Conservation (phyloP, 2,888 invertebrate species). For the Sphaerophoria taeniata region DNA sequence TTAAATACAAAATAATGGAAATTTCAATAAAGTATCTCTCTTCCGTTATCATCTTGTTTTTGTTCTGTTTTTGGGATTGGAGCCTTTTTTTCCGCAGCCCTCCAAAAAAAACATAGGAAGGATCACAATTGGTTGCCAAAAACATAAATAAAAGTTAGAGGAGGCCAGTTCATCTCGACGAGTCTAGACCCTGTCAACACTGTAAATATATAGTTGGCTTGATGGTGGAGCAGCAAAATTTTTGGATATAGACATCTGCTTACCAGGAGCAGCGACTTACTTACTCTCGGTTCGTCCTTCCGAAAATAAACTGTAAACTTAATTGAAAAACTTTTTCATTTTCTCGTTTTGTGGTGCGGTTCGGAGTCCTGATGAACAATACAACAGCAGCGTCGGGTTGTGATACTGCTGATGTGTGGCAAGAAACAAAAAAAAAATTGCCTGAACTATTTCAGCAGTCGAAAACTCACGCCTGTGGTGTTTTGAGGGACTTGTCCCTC, state of each 20-base stretch:
- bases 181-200: constrained; percentile 75
- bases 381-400: too few relatives aligned
- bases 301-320: too few relatives aligned
- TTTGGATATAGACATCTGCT: background rate
- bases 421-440: constrained; percentile 37
- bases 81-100: background rate
- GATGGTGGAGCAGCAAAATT: background rate
- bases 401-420: constrained; percentile 3
- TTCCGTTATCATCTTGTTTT: constrained; percentile 14
- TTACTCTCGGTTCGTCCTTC: too few relatives aligned
- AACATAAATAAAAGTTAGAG: too few relatives aligned
- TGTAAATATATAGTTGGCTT: constrained; percentile 1
- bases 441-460: constrained; percentile 69
- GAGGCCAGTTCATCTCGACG: constrained; percentile 69
- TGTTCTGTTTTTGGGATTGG: background rate
- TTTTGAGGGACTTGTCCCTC: too few relatives aligned
- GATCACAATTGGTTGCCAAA: constrained; percentile 62
- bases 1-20: constrained; percentile 69
- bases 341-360: constrained; percentile 18
- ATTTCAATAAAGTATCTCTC: constrained; percentile 67
- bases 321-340: constrained; percentile 72
- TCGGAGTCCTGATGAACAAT: constrained; percentile 4
- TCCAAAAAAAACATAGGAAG: constrained; percentile 1
- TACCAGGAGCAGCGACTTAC: background rate
- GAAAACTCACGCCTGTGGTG: constrained; percentile 68